Conservation (phyloP, 2,113 vertebrate species). For the Aegithalos caudatus region DNA sequence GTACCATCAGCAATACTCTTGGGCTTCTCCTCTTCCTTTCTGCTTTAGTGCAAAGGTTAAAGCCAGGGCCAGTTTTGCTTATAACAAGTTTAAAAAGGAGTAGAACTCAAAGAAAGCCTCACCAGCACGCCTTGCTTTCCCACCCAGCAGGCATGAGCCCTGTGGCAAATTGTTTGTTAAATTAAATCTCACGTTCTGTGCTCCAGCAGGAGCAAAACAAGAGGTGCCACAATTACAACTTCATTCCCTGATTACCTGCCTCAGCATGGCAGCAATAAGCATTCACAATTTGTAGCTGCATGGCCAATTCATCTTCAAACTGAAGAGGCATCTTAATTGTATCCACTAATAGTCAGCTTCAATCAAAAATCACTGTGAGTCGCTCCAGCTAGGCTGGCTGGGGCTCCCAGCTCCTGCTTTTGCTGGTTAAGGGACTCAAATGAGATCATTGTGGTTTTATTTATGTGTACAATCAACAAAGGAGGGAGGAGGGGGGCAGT, state of each 20-base stretch:
- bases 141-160: conserved; percentile 51
- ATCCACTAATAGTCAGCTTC: conserved; percentile 72
- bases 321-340: conserved; percentile 79
- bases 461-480: conserved; percentile 60
- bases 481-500: not conserved
- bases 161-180: conserved; percentile 67
- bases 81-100: conserved; percentile 5
- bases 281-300: conserved; percentile 70
- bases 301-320: conserved; percentile 74
- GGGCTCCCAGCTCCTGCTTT: conserved; percentile 34
- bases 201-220: conserved; percentile 65
- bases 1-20: not conserved
- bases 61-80: not conserved
- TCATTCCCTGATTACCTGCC: conserved; percentile 76
- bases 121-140: conserved; percentile 28
- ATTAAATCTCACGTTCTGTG: conserved; percentile 42
- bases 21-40: conserved; percentile 9
- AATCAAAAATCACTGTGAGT: conserved; percentile 67
- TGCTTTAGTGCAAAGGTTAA: not conserved
- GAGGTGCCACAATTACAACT: conserved; percentile 62
- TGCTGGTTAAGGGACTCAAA: conserved; percentile 46
- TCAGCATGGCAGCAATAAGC: conserved; percentile 72
- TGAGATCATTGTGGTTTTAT: conserved; percentile 46
- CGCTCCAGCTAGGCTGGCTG: conserved; percentile 11
- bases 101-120: not conserved